Base-by-base conservation (phyloP, 2,113 vertebrate species). In the Irena cyanogastra region DNA sequence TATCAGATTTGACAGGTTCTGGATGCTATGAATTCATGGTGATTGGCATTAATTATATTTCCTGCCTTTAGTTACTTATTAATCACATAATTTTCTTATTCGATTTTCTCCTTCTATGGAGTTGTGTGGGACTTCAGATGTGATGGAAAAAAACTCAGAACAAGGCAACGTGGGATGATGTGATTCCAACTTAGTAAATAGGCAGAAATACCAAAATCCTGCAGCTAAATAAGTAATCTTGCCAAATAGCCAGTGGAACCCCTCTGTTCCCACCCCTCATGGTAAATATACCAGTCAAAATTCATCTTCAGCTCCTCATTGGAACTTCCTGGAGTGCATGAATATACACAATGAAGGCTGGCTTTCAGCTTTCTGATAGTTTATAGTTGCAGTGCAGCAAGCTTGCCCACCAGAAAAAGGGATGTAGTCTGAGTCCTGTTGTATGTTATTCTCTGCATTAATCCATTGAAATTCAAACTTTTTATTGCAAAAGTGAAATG, bases 31-130 rank as follows among this genome's bases (percentile, higher is more conserved):
- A 91, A 92, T 92, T 94, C 83, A n/a, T 44, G 26, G 9, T 96
- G 96, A 95, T 94, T 96, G 96, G 95, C 96, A 91, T 71, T 96
- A 97, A 97, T 97, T 96, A 89, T 91, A 90, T 87, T 96, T 89
- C 20, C 72, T 96, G 27, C 50, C 64, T 78, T 96, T 77, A 90
- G 83, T 88, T 88, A 74, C 89, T 86, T 93, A 92, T 83, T 96
- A 97, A 92, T 90, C 83, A 81, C 8, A 54, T 37, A 78, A 66
- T 39, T 44, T 54, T 88, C 39, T 92, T 94, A 81, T 60, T 70
- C 83, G 47, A 5, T 75, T 83, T 87, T 92, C 35, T 86, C 79
- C 86, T 96, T 92, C 42, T 95, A 11, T 49, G 68, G 89, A 37
- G 5, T 63, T 95, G 86, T 81, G 91, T 97, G 83, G 86, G 96